phyloP scores from a whole-genome alignment of 2,797 vertebrate genomes.

The Alca torda region DNA sequence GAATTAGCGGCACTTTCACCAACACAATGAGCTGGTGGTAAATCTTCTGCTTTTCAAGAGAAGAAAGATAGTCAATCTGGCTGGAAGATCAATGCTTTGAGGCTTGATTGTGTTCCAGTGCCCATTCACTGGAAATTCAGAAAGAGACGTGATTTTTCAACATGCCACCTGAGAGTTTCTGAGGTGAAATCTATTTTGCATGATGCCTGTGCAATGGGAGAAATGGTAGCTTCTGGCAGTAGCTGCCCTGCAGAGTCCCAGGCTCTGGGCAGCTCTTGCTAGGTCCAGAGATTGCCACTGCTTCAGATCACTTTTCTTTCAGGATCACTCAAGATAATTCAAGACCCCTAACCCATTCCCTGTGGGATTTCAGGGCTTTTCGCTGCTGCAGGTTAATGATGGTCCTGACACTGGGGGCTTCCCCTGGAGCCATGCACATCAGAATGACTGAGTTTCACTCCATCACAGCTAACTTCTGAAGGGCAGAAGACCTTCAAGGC shows the following conservation, averaged over 20 bases:
- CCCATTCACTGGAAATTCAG: background rate
- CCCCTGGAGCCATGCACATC: background rate
- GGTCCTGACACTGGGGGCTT: accelerated
- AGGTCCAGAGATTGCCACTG: background rate
- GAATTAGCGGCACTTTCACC: background rate
- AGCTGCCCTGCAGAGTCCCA: background rate
- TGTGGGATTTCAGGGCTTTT: background rate
- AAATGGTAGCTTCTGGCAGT: background rate
- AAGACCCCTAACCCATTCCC: background rate
- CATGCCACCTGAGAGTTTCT: background rate
- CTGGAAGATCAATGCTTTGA: background rate
- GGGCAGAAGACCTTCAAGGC: background rate
- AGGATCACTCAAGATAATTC: background rate
- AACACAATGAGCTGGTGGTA: background rate
- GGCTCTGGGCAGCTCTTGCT: too few relatives aligned
- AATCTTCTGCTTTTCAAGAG: background rate
- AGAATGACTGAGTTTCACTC: accelerated
- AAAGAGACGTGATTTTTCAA: background rate
- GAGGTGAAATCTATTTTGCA: background rate
- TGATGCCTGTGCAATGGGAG: background rate
- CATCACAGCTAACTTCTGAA: background rate
- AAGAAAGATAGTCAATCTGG: background rate
- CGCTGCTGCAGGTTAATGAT: background rate
- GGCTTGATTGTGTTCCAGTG: background rate
- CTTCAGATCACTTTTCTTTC: background rate